These are phyloP conservation scores for Sebastes minor DNA, from an alignment of 2,797 vertebrate genomes.

Conservation along the genomic window DNA sequence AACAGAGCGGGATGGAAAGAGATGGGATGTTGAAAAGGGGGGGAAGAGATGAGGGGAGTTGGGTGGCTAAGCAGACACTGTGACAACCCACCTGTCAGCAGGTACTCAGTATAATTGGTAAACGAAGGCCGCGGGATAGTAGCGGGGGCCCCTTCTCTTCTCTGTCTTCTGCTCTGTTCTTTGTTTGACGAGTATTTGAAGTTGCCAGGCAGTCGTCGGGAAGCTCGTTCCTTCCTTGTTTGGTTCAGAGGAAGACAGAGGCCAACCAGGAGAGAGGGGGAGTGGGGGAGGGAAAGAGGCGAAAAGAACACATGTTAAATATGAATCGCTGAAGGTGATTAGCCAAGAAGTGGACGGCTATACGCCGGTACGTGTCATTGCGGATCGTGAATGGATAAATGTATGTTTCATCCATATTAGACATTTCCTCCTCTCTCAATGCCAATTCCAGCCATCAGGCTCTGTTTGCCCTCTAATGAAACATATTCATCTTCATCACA, in stretches of 20 bases:
- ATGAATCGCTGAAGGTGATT: slow-evolving; percentile 62
- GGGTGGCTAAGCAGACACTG: slow-evolving; percentile 76
- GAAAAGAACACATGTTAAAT: slow-evolving; percentile 41
- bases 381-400: slow-evolving; percentile 57
- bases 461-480: slow-evolving; percentile 85
- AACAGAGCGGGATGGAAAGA: slow-evolving; percentile 50
- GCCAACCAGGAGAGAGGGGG: slow-evolving; percentile 3
- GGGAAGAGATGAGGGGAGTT: slow-evolving; percentile 45
- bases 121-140: slow-evolving; percentile 82
- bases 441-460: slow-evolving; percentile 80
- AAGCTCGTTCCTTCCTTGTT: slow-evolving; percentile 52
- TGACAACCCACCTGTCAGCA: slow-evolving; percentile 87
- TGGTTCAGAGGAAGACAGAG: slow-evolving; percentile 43
- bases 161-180: slow-evolving; percentile 64
- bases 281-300: neutral
- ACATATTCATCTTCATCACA: slow-evolving; percentile 85
- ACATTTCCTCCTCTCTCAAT: slow-evolving; percentile 70
- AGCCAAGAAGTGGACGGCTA: slow-evolving; percentile 37
- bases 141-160: slow-evolving; percentile 57
- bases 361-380: slow-evolving; percentile 21
- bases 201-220: slow-evolving; percentile 71
- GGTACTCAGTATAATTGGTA: slow-evolving; percentile 88
- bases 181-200: slow-evolving; percentile 81
- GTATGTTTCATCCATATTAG: slow-evolving; percentile 70
- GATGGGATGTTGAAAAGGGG: slow-evolving; percentile 58